Percentiles rank a stretch among this genome's conserved stretches.
phyloP scores from a whole-genome alignment of 1,140 invertebrate species.

The Cardiocondyla obscurior region DNA sequence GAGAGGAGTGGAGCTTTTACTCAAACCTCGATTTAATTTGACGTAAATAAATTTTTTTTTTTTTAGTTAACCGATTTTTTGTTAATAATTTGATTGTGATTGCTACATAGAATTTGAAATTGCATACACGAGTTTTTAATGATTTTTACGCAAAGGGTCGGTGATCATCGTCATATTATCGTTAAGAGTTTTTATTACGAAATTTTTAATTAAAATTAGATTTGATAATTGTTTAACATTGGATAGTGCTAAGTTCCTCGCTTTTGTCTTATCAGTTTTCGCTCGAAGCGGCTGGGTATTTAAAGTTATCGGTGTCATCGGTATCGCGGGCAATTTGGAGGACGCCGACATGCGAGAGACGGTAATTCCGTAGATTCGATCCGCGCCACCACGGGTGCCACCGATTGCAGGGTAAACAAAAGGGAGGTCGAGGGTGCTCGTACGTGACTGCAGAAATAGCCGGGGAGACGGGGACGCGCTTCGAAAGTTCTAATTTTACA shows the following conservation, averaged over 20 bases:
- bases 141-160: not conserved
- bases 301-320: not conserved
- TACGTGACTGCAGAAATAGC: constrained; percentile 43
- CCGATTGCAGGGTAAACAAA: constrained; percentile 54
- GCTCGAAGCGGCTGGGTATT: not conserved
- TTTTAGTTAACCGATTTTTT: not conserved
- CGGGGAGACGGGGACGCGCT: constrained; percentile 59
- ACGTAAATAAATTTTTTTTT: not conserved
- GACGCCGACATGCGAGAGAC: not conserved
- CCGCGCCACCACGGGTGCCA: not conserved
- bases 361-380: not conserved
- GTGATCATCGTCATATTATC: no score
- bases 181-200: constrained; percentile 16
- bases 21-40: not conserved
- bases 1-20: not conserved
- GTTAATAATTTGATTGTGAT: not conserved
- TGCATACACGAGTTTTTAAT: not conserved
- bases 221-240: not conserved
- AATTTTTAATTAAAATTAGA: not conserved
- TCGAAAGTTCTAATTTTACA: constrained; percentile 63
- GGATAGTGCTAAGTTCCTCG: not conserved
- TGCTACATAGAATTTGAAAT: not conserved
- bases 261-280: not conserved
- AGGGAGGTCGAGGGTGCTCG: constrained; percentile 33
- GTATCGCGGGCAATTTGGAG: not conserved